These are phyloP conservation scores for Holacanthus passer DNA, from an alignment of 2,113 vertebrate genomes.

Conservation along the genomic window DNA sequence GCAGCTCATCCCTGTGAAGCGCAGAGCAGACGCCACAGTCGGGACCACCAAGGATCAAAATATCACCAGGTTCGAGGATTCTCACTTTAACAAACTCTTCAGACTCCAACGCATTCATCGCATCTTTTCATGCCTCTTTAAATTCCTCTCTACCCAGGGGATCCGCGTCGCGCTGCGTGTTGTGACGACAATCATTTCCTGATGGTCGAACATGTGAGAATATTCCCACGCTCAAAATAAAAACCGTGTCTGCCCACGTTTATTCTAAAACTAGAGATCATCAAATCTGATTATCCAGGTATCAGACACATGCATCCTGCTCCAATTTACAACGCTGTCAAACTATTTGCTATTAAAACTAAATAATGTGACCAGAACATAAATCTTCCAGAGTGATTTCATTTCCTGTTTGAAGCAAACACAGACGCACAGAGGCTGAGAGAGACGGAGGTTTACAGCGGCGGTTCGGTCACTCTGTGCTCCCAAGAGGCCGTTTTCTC, in stretches of 20 bases:
- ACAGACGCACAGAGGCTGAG: neutral
- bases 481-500: neutral
- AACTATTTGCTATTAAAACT: neutral
- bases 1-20: slow-evolving; percentile 10
- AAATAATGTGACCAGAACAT: neutral
- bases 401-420: slow-evolving; percentile 31
- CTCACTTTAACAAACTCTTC: neutral
- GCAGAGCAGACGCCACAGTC: neutral
- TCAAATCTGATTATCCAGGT: neutral
- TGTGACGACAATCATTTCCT: slow-evolving; percentile 8
- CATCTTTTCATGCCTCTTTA: neutral
- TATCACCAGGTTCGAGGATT: neutral
- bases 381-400: slow-evolving; percentile 1
- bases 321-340: neutral
- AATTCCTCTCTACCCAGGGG: neutral
- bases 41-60: neutral
- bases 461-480: neutral
- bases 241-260: neutral
- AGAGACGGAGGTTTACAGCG: neutral
- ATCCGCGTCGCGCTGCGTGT: neutral
- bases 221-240: neutral
- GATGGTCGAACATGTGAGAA: neutral
- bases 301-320: neutral
- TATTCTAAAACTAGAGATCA: neutral
- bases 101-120: neutral